Percentiles rank a stretch among this genome's conserved stretches.
Conservation (phyloP, 2,113 vertebrate species). For the Beaufortia kweichowensis region DNA sequence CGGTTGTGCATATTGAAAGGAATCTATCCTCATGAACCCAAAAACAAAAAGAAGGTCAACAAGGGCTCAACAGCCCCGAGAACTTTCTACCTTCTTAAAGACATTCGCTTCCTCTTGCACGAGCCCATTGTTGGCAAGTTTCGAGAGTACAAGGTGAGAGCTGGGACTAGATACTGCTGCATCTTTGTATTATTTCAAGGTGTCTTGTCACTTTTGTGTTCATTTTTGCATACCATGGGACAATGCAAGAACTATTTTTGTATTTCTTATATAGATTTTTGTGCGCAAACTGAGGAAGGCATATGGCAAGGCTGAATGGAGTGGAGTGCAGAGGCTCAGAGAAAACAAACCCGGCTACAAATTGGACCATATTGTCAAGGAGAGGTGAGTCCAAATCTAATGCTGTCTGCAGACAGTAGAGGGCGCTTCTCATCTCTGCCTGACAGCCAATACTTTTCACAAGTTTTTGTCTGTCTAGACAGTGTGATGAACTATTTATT, state of each 20-base stretch:
- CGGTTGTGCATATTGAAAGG: conserved; percentile 96
- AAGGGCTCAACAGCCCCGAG: conserved; percentile 89
- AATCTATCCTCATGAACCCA: conserved; percentile 96
- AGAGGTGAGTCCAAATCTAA: conserved; percentile 76
- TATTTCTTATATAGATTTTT: conserved; percentile 77
- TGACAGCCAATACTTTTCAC: neutral
- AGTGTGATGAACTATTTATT: neutral
- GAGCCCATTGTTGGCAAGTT: conserved; percentile 94
- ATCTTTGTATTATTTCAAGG: neutral
- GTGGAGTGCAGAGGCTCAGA: conserved; percentile 79
- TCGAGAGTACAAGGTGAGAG: conserved; percentile 89
- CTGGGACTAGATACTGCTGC: neutral
- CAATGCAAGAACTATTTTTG: neutral
- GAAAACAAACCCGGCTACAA: conserved; percentile 93
- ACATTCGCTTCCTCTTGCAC: conserved; percentile 93
- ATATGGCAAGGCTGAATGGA: conserved; percentile 89
- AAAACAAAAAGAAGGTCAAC: conserved; percentile 98
- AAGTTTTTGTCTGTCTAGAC: conserved; percentile 20
- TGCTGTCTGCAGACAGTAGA: conserved; percentile 33
- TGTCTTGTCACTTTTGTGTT: no score
- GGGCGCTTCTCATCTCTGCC: conserved; percentile 25
- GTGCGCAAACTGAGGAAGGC: conserved; percentile 94
- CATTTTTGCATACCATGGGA: neutral
- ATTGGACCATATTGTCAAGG: conserved; percentile 93
- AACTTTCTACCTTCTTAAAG: conserved; percentile 95